Evolutionary conservation across 2,888 invertebrate genomes (phyloP).

Genomic region (Dexiosoma caninum): DNA sequence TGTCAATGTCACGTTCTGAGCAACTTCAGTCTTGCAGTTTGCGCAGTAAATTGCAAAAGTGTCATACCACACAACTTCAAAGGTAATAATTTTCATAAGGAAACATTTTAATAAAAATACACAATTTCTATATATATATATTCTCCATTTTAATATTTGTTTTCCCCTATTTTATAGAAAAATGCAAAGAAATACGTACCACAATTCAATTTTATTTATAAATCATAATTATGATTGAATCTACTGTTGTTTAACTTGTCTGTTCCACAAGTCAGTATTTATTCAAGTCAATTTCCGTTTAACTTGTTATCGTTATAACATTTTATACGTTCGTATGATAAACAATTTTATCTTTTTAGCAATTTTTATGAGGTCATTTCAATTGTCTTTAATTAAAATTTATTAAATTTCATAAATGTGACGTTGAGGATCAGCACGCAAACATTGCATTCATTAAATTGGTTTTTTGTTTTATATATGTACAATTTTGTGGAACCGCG

Average conservation of each 20-base stretch:
- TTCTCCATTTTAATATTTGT: background rate
- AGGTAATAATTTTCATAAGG: conserved; percentile 78
- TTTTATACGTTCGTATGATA: conserved; percentile 30
- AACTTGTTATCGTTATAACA: conserved; percentile 38
- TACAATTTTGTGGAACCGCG: background rate
- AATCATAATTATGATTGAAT: conserved; percentile 32
- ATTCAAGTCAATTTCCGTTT: conserved; percentile 58
- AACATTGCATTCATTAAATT: background rate
- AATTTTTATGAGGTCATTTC: conserved; percentile 74
- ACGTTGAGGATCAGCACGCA: conserved; percentile 33
- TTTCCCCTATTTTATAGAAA: conserved; percentile 16
- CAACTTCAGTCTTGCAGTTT: conserved; percentile 87
- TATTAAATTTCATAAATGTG: conserved; percentile 64
- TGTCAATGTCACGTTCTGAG: conserved; percentile 92
- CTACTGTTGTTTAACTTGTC: background rate
- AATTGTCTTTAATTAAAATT: conserved; percentile 76
- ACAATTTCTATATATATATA: background rate
- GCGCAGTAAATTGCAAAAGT: conserved; percentile 90
- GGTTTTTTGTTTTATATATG: background rate
- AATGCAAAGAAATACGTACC: conserved; percentile 8
- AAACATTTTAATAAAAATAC: background rate
- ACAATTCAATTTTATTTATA: conserved; percentile 6
- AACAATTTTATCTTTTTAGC: conserved; percentile 30
- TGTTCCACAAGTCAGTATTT: conserved; percentile 2
- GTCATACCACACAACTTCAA: conserved; percentile 82